Base-by-base conservation (phyloP, 1,140 invertebrate species). In the Tigriopus japonicus region DNA sequence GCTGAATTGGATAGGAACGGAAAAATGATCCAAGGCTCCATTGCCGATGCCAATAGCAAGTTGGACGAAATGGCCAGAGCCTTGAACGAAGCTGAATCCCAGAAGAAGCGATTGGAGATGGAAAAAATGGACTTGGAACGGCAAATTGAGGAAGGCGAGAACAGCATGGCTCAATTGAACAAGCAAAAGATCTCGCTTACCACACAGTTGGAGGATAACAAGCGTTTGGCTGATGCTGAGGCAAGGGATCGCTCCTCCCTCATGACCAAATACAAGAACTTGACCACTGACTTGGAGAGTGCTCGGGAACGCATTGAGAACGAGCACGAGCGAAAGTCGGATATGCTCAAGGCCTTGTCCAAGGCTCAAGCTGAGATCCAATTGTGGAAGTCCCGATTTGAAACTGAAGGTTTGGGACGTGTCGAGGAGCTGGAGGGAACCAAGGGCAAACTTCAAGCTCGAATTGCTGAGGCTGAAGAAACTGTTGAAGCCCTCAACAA, bases 161-260 rank as follows among this genome's bases (percentile, higher is more conserved):
- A 89, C 63, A 90, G 95, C 72, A 84, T 97, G 62, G 91, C 86
- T 65, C 87, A 93, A 74, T 80, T 98, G 59, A 89, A 85, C 72
- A 97, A 97, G 80, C 86, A 96, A 73, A 98, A 96, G 81, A 84
- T 90, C 71, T 89, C 87, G 19, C 80, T 98, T 66, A 89, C 85
- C 69, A 88, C 84, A 59, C 92, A 97, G 75, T 76, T 98, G 62
- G 94, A 98, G 74, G 94, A 98, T 73, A 93, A 89, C 71, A 95
- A 94, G 80, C 84, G 92, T 69, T 78, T 90, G 67, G 89, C 92
- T 69, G 94, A 98, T 71, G 94, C 97, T 73, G 94, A 98, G 75
- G 81, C 81, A 2, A 1, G 55, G 7, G 55, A 58, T 7, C 13
- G 55, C 13, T 14, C 55, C 14, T 14, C 55, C n/a, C 55, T 58